A percentile compares a stretch with the other conserved stretches of the same genome.
phyloP scores from a whole-genome alignment of 2,113 vertebrate genomes.

The Malurus elegans region DNA sequence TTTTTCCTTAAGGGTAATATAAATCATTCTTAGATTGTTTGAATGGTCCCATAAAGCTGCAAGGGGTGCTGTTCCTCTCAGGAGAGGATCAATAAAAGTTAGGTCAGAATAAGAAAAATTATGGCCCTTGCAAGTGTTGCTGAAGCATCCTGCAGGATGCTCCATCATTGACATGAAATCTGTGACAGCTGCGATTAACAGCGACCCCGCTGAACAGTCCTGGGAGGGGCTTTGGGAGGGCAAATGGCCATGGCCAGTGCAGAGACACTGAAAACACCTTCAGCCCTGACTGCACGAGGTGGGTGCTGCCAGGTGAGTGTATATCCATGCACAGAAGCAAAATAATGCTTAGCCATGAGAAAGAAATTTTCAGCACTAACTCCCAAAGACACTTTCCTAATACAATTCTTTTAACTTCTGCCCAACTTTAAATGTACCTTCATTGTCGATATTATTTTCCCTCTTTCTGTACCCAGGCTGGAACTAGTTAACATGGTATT shows the following conservation, averaged over 20 bases:
- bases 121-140: background rate
- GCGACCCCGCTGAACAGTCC: background rate
- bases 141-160: background rate
- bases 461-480: background rate
- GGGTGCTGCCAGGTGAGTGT: background rate
- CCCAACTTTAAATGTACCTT: background rate
- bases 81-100: conserved; percentile 8
- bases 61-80: background rate
- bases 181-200: background rate
- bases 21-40: conserved; percentile 9
- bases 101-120: conserved; percentile 17
- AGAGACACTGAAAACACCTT: background rate
- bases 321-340: background rate
- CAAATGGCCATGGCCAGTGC: background rate
- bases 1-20: conserved; percentile 29
- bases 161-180: background rate
- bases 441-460: background rate
- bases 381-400: background rate
- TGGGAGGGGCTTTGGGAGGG: background rate
- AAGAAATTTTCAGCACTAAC: background rate
- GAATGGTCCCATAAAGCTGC: background rate
- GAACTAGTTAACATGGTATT: background rate
- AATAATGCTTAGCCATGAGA: background rate
- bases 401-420: background rate
- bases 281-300: background rate